Conservation (phyloP, 2,113 vertebrate genomes). For the Montifringilla adamsi region DNA sequence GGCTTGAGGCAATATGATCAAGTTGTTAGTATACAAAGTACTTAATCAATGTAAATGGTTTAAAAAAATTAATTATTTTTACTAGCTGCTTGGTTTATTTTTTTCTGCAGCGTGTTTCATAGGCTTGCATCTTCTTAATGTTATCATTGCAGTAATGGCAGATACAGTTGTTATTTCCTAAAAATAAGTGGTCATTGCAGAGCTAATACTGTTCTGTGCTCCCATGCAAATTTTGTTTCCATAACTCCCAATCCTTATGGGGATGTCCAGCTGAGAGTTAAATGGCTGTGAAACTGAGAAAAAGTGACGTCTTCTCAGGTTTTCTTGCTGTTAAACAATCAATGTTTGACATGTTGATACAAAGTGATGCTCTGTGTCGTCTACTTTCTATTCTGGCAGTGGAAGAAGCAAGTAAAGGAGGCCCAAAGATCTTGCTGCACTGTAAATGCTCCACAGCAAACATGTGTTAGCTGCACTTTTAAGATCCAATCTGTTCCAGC, state of each 20-base stretch:
- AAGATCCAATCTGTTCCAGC: fast-evolving
- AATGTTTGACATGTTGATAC: not conserved
- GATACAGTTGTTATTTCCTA: not conserved
- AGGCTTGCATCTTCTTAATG: not conserved
- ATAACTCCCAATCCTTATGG: not conserved
- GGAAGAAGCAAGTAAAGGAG: not conserved
- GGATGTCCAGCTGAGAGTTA: not conserved
- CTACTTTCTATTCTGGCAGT: fast-evolving
- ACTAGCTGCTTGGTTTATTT: not conserved
- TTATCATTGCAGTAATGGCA: not conserved
- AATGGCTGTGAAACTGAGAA: not conserved
- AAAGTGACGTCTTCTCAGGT: not conserved
- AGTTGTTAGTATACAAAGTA: not conserved
- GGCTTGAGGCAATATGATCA: not conserved
- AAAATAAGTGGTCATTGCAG: not conserved
- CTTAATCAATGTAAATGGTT: not conserved
- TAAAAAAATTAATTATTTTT: not conserved
- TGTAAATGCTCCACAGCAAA: not conserved
- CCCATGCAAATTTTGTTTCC: not conserved
- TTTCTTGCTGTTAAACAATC: not conserved
- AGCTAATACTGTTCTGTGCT: fast-evolving
- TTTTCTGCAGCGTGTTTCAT: not conserved
- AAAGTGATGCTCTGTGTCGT: not conserved
- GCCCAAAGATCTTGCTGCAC: not conserved
- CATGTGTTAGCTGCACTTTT: fast-evolving